A percentile compares a stretch with the other conserved stretches of the same genome.
These are phyloP conservation scores for Drosophila kuntzei DNA, from an alignment of 2,888 invertebrate species.

Conservation along the genomic window DNA sequence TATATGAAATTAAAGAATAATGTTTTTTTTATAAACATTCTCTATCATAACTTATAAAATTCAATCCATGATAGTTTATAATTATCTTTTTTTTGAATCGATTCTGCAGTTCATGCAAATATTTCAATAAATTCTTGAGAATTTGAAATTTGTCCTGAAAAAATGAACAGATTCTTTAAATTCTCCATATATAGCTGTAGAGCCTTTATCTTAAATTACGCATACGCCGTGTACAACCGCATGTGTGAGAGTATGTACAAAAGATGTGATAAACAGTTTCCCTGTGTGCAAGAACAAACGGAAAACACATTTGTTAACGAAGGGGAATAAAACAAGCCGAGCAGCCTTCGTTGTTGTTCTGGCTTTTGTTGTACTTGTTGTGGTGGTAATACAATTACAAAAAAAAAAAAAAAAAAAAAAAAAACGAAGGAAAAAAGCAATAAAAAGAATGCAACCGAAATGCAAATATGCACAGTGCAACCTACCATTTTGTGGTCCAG, in stretches of 20 bases:
- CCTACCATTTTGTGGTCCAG: constrained; percentile 93
- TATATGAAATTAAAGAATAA: too few relatives aligned
- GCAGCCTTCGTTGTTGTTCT: constrained; percentile 15
- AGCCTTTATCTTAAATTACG: background rate
- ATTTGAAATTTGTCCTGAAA: too few relatives aligned
- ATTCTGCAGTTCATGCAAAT: too few relatives aligned
- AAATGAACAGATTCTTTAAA: too few relatives aligned
- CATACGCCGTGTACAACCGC: background rate
- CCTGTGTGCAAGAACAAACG: constrained; percentile 21
- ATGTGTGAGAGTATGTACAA: constrained; percentile 1
- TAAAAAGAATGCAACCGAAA: constrained; percentile 50
- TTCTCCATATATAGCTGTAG: too few relatives aligned
- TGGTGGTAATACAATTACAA: constrained; percentile 54
- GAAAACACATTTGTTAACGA: constrained; percentile 36
- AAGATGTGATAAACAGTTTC: constrained; percentile 21
- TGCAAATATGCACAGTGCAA: constrained; percentile 69
- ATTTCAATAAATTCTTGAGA: too few relatives aligned
- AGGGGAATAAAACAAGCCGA: constrained; percentile 30
- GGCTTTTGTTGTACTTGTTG: constrained; percentile 26
- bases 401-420: constrained; percentile 31
- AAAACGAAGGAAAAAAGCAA: constrained; percentile 25
- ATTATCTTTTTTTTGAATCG: too few relatives aligned
- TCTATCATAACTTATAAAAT: too few relatives aligned
- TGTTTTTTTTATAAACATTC: too few relatives aligned
- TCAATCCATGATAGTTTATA: too few relatives aligned